Conservation (phyloP, 2,888 invertebrate species). For the Formica aserva region DNA sequence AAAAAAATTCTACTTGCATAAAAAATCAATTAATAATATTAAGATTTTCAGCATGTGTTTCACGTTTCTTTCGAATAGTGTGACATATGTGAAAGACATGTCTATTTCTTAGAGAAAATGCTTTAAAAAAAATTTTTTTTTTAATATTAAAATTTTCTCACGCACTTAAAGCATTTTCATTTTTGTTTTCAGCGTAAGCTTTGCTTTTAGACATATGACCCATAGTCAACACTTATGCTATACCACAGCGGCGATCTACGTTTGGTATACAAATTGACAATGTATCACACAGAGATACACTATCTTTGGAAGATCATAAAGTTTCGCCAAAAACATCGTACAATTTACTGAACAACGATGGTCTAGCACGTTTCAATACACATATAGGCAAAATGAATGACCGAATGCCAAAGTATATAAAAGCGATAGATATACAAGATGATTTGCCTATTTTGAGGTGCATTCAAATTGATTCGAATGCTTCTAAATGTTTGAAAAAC, state of each 20-base stretch:
- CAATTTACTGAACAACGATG: not conserved
- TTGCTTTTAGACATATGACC: not conserved
- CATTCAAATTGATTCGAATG: not conserved
- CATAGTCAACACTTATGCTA: conserved; percentile 64
- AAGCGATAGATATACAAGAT: not conserved
- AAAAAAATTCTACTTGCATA: conserved; percentile 31
- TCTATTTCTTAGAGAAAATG: not conserved
- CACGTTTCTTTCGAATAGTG: conserved; percentile 33
- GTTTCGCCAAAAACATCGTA: conserved; percentile 25
- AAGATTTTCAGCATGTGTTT: conserved; percentile 43
- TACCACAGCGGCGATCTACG: conserved; percentile 58
- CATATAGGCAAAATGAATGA: not conserved
- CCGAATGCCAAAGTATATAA: not conserved
- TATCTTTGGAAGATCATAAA: conserved; percentile 57
- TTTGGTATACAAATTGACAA: conserved; percentile 65
- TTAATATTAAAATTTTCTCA: not conserved
- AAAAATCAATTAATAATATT: conserved; percentile 52
- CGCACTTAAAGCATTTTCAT: not conserved
- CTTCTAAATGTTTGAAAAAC: not conserved
- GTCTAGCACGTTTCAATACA: not conserved
- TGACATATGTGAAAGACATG: not conserved
- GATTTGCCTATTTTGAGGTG: not conserved
- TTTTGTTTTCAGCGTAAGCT: not conserved
- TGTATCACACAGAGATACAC: conserved; percentile 50
- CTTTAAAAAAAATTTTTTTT: not conserved